Evolutionary conservation across 1,140 invertebrate genomes (phyloP).

Genomic region (Magallana gigas): DNA sequence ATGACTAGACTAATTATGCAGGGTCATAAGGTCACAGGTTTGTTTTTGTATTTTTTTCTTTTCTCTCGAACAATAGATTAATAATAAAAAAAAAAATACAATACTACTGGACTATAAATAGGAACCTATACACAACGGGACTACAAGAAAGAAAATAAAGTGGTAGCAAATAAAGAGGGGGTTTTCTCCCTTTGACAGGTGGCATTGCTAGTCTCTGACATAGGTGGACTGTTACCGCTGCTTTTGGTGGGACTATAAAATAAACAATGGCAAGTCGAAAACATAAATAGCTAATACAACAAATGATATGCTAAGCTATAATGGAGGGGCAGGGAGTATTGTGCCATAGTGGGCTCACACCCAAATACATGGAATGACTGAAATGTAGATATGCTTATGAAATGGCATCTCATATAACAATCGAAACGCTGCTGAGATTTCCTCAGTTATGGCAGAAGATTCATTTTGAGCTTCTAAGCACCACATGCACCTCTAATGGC

Average conservation of each 20-base stretch:
- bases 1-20: constrained; percentile 38
- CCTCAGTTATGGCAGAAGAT: constrained; percentile 14
- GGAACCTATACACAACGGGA: constrained; percentile 19
- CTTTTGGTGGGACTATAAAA: constrained; percentile 36
- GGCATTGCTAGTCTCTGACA: not conserved
- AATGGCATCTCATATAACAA: constrained; percentile 6
- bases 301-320: constrained; percentile 32
- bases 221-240: constrained; percentile 16
- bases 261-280: constrained; percentile 29
- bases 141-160: constrained; percentile 1
- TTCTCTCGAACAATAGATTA: not conserved
- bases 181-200: not conserved
- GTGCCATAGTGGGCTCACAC: not conserved
- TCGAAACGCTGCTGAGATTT: not conserved
- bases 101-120: not conserved
- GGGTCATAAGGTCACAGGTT: constrained; percentile 28
- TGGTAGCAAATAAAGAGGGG: constrained; percentile 17
- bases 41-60: not conserved
- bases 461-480: constrained; percentile 24
- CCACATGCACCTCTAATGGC: constrained; percentile 20
- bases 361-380: constrained; percentile 27
- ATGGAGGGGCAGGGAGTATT: constrained; percentile 21
- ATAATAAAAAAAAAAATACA: constrained; percentile 2
- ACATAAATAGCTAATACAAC: constrained; percentile 33
- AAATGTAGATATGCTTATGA: constrained; percentile 34